Evolutionary conservation across 2,888 invertebrate species (phyloP), one percentile per base, ranked within the genome.

Genomic region (Dicranocentrus wangi): DNA sequence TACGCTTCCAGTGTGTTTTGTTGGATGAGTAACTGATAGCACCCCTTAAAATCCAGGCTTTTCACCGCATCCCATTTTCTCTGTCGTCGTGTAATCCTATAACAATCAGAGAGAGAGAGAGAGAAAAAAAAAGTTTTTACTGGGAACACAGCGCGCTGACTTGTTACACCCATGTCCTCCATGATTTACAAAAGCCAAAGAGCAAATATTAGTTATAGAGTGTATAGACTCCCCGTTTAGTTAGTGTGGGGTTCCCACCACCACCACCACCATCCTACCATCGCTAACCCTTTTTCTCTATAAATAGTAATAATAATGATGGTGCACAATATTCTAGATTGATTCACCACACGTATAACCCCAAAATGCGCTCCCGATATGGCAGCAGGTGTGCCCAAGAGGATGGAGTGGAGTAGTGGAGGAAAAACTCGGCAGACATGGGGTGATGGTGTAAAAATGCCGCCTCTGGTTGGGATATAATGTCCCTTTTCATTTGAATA

Each of bases 401-500:
- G 76, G 32, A 76, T 68, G 47, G 27, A 47, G 53, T 70, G 63
- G 55, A 51, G 47, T 61, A n/a, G n/a, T n/a, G n/a, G n/a, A n/a
- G n/a, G n/a, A n/a, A n/a, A n/a, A n/a, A n/a, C n/a, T n/a, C n/a
- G n/a, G n/a, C n/a, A n/a, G n/a, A n/a, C n/a, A n/a, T n/a, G n/a
- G n/a, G n/a, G n/a, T n/a, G n/a, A n/a, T n/a, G n/a, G n/a, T n/a
- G n/a, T n/a, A n/a, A n/a, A n/a, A 32, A 32, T 32, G 5, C 32
- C 32, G 10, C 32, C 32, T 32, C 32, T 32, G 10, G 32, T 55
- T 8, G 21, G 23, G 55, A 68, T 68, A n/a, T n/a, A 78, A 63
- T 70, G 77, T 78, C 77, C 70, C 55, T 70, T 70, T 78, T 78
- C 47, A 78, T 63, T 78, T 78, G 70, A 78, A 70, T 70, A 78